These are phyloP conservation scores for Eleutherodactylus coqui DNA, from an alignment of 2,797 vertebrate species.

Conservation along the genomic window DNA sequence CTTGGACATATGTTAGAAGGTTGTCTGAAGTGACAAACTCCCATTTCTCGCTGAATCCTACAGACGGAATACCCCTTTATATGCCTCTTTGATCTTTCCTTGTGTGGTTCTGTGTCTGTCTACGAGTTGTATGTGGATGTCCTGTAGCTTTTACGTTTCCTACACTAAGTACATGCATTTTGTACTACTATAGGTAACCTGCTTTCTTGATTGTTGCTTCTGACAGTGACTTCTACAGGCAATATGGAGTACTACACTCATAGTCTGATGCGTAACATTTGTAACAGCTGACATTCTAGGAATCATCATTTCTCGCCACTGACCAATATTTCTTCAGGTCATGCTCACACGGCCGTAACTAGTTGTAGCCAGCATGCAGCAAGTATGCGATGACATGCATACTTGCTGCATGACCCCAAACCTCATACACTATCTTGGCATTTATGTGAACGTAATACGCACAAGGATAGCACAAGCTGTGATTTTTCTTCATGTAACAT, in stretches of 20 bases:
- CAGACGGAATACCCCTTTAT: neutral
- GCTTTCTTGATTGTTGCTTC: neutral
- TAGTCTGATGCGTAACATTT: neutral
- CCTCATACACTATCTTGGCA: too few species aligned
- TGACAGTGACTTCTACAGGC: conserved; percentile 4
- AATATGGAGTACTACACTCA: neutral
- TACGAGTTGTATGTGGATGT: neutral
- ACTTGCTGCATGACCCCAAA: too few species aligned
- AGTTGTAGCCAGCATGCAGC: too few species aligned
- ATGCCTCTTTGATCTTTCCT: neutral
- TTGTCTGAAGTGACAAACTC: too few species aligned
- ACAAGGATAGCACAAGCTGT: too few species aligned
- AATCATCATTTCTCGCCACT: neutral
- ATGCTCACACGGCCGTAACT: too few species aligned
- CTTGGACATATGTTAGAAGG: too few species aligned
- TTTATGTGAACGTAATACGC: too few species aligned
- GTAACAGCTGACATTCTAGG: neutral
- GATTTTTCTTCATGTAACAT: too few species aligned
- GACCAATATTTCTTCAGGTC: neutral
- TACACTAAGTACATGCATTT: neutral
- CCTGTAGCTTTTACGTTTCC: neutral
- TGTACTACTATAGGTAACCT: neutral
- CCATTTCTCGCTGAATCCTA: too few species aligned
- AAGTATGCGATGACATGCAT: too few species aligned
- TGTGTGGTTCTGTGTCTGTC: neutral